phyloP scores from a whole-genome alignment of 2,113 vertebrate genomes.

The Daphoenositta chrysoptera region DNA sequence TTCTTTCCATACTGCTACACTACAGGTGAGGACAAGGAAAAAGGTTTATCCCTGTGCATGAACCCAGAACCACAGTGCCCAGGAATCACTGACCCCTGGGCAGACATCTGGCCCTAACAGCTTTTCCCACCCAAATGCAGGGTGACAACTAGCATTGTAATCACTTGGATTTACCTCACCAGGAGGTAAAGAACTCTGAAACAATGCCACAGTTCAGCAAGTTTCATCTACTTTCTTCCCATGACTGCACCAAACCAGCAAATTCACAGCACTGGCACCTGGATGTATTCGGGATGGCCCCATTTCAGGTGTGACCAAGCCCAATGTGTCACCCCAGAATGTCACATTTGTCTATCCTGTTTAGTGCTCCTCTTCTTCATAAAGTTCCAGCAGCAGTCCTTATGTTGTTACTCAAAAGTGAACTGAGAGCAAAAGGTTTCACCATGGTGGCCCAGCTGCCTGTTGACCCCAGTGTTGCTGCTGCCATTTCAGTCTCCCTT shows the following conservation, averaged over 20 bases:
- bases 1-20: background rate
- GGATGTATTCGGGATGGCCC: background rate
- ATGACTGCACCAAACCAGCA: background rate
- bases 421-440: background rate
- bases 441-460: background rate
- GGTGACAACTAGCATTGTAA: background rate
- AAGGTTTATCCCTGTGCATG: accelerated
- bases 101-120: background rate
- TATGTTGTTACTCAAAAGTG: accelerated
- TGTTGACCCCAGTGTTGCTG: background rate
- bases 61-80: background rate
- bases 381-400: background rate
- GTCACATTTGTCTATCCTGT: background rate
- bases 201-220: background rate
- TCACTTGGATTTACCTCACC: background rate
- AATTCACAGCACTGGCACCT: background rate
- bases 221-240: background rate
- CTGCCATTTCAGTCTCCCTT: background rate
- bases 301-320: background rate
- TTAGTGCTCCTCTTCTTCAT: background rate
- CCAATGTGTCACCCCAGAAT: accelerated
- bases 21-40: background rate
- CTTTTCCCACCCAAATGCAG: background rate
- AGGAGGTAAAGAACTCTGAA: background rate
- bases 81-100: accelerated